A percentile compares a stretch with the other conserved stretches of the same genome.
Evolutionary conservation across 2,888 invertebrate species (phyloP).

Genomic region (Hylaea fasciaria): DNA sequence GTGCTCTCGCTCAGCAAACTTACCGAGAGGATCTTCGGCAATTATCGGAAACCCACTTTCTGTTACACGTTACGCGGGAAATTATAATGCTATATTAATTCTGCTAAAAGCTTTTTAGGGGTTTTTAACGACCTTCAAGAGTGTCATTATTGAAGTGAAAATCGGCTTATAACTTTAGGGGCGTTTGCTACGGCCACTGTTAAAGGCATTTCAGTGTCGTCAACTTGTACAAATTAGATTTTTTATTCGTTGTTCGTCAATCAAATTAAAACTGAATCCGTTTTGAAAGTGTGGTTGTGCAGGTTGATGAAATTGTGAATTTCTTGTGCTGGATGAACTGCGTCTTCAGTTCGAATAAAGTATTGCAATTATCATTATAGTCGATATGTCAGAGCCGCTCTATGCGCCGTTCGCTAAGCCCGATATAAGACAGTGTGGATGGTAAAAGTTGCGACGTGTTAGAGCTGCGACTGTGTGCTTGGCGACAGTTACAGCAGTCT

Average conservation of each 20-base stretch:
- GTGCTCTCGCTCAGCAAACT: constrained; percentile 68
- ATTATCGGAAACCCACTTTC: constrained; percentile 74
- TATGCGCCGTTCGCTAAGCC: neutral
- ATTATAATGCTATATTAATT: constrained; percentile 71
- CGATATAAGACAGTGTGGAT: neutral
- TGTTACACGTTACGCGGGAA: constrained; percentile 65
- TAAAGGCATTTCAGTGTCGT: constrained; percentile 49
- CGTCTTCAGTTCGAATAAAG: too few species aligned
- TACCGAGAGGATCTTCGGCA: constrained; percentile 65
- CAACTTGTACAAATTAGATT: constrained; percentile 45
- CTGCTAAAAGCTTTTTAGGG: constrained; percentile 65
- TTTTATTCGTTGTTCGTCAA: constrained; percentile 30
- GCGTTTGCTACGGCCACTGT: constrained; percentile 47
- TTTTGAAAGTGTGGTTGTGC: constrained; percentile 2
- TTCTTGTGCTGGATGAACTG: neutral
- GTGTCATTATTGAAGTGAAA: constrained; percentile 61
- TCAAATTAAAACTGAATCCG: constrained; percentile 25
- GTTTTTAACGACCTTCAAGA: constrained; percentile 59
- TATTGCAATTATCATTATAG: too few species aligned
- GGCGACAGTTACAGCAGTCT: constrained; percentile 54
- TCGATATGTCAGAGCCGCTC: too few species aligned
- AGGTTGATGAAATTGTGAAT: constrained; percentile 7
- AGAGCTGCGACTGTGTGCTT: constrained; percentile 41
- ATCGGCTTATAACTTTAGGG: constrained; percentile 55
- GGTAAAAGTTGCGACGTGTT: constrained; percentile 10